Base-by-base conservation (phyloP, 2,888 invertebrate genomes). In the Torymus tubicola region DNA sequence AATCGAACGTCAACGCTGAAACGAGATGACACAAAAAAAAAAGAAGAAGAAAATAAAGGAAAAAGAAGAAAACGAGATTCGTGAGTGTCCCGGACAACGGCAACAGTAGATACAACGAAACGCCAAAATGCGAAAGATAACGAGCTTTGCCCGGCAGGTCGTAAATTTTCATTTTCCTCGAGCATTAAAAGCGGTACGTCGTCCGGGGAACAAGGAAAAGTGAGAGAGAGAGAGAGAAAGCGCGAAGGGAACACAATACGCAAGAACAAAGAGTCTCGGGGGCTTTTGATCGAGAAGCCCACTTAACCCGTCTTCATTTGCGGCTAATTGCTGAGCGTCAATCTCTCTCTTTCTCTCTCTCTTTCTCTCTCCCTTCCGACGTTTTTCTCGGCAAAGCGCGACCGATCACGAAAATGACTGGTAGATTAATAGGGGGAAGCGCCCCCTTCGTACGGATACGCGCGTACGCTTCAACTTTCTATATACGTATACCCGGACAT, bases 301-400 rank as follows among this genome's bases (percentile, higher is more conserved):
- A 63, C 69, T 84, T 81, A 83, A 85, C 80, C 67, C 76, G 80
- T 82, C 85, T 84, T 84, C 83, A 83, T 86, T 87, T 80, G 70
- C 77, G 77, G 78, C 71, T 86, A 84, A 87, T 85, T 84, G 84
- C 81, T 79, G 73, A 21, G 72, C 81, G 81, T 83, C 77, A 77
- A 70, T 71, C 61, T 42, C 57, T 21, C 14, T 5, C 10, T 65
- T 10, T 18, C 16, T 63, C 64, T 64, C 50, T 16, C 71, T 71
- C 71, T 53, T 24, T 14, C 42, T 63, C 61, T 21, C 63, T 63
- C 31, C 63, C 16, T 42, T 65, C 18, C 31, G 31, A 31, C 42
- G 42, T 42, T 42, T 42, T 42, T 42, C 42, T 5, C 42, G 8
- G 42, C 5, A 42, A 42, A 42, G 42, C 42, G 42, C 42, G 42